These are phyloP conservation scores for Psilopsiagon aurifrons DNA, from an alignment of 2,113 vertebrate genomes.

Conservation along the genomic window DNA sequence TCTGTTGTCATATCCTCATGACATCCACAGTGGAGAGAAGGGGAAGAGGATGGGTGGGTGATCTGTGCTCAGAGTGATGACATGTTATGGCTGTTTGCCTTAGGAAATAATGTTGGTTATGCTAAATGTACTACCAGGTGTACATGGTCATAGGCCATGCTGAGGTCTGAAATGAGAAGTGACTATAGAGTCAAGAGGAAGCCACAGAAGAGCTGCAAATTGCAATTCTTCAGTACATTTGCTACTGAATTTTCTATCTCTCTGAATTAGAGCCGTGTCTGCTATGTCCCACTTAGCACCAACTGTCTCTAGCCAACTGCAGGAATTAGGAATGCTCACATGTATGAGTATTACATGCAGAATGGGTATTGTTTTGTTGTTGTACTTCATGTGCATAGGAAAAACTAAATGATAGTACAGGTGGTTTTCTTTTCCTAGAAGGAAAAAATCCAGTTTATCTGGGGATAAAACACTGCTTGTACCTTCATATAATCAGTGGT, in stretches of 20 bases:
- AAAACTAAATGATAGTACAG: neutral
- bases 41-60: too few species aligned
- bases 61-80: rapidly evolving
- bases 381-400: neutral
- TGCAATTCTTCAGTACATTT: neutral
- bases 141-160: neutral
- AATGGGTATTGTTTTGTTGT: rapidly evolving
- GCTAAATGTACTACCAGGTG: neutral
- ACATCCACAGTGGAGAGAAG: neutral
- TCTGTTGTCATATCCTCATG: neutral
- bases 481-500: neutral
- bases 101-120: neutral
- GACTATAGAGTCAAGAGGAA: neutral
- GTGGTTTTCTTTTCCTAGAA: neutral
- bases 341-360: neutral
- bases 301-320: neutral
- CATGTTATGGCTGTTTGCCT: rapidly evolving
- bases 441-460: neutral
- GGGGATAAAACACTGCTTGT: neutral
- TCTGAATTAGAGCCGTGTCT: neutral
- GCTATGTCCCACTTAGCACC: neutral
- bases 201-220: neutral
- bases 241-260: neutral
- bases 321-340: neutral
- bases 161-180: neutral